Evolutionary conservation across 1,140 invertebrate genomes (phyloP).

Genomic region (Asobara japonica): DNA sequence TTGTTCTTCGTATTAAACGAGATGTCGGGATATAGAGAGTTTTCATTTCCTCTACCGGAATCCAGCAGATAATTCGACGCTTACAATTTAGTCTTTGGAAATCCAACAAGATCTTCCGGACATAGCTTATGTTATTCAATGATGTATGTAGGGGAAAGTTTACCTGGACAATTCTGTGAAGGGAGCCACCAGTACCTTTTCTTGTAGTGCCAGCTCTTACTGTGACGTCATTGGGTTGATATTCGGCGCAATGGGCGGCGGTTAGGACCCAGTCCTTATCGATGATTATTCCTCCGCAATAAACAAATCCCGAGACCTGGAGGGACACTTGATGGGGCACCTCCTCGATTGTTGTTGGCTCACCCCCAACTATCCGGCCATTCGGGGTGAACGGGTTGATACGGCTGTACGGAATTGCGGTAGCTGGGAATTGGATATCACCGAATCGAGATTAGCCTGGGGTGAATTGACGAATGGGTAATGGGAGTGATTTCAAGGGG

Average conservation of each 20-base stretch:
- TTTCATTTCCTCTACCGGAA: no score
- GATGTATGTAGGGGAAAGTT: no score
- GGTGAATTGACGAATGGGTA: conserved; percentile 16
- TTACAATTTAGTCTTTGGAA: no score
- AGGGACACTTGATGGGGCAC: conserved; percentile 72
- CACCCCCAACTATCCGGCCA: conserved; percentile 73
- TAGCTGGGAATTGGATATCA: not conserved
- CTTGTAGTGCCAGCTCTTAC: conserved; percentile 39
- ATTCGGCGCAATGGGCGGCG: conserved; percentile 43
- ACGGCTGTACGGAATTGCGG: not conserved
- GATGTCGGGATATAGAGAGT: no score
- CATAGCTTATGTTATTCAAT: no score
- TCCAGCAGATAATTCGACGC: no score
- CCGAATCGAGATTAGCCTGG: not conserved
- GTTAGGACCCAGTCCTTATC: conserved; percentile 39
- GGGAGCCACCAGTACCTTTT: conserved; percentile 25
- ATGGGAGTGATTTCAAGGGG: no score
- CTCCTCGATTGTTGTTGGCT: conserved; percentile 67
- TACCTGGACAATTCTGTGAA: conserved; percentile 33
- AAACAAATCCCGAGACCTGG: conserved; percentile 39
- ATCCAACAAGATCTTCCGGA: no score
- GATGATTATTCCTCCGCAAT: conserved; percentile 46
- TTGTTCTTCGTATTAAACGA: no score
- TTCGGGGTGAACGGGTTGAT: conserved; percentile 4
- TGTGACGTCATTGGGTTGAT: not conserved